Evolutionary conservation across 2,113 vertebrate genomes (phyloP), one percentile per base, ranked within the genome.

Genomic region (Protobothrops flavoviridis): DNA sequence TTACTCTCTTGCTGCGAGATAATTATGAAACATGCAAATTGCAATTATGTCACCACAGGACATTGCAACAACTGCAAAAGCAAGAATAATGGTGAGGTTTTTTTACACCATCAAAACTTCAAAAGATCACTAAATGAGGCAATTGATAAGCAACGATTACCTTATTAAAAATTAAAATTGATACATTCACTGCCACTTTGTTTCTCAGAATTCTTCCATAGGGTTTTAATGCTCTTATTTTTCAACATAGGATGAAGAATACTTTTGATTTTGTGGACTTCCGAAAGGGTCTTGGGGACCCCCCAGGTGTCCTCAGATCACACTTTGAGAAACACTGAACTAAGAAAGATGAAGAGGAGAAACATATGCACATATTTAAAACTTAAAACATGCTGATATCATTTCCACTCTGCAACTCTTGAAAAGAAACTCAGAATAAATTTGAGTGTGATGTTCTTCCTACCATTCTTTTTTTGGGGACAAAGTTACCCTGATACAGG

Each of bases 401-500:
- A 59, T 21, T 17, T 45, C 85, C 21, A 10, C n/a, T 53, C 89
- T 39, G 74, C 17, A 81, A 92, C 39, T 43, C 53, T 86, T 81
- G 26, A 50, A 86, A 4, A 7, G 15, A 52, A 26, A 89, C 85
- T 85, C 95, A 91, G 87, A n/a, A 86, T 48, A 59, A 39, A 39
- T 33, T 43, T 43, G 33, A 81, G 48, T 20, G 13, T 61, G 94
- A 23, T 3, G 15, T 21, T 61, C 29, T 13, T 45, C 9, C 33
- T 29, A 1, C 15, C 11, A 17, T 5, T 50, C 45, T 59, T 55
- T 43, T 43, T 93, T 91, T 95, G 59, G 90, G 2, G 89, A 93
- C 87, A 23, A 94, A 97, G 94, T 96, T 95, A 97, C 93, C 94
- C 95, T 93, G 95, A 95, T 88, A 95, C 7, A 26, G 91, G 26